Conservation (phyloP, 2,113 vertebrate genomes). For the Anser brachyrhynchus region DNA sequence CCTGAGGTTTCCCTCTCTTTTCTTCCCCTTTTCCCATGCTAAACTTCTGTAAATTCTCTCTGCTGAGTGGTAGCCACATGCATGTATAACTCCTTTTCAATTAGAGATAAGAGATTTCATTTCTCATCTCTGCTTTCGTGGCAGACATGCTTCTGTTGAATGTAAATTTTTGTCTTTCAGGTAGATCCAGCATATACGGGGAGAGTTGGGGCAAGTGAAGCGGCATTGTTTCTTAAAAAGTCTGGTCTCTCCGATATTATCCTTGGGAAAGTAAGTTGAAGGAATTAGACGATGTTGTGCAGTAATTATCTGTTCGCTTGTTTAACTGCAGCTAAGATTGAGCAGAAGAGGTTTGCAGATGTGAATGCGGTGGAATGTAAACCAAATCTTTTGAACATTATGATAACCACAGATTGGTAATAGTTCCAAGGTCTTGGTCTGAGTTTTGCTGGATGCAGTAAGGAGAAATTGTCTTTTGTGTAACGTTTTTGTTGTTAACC, state of each 20-base stretch:
- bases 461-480: neutral
- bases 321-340: neutral
- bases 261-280: constrained; percentile 90
- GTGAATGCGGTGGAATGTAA: neutral
- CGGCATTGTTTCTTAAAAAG: constrained; percentile 95
- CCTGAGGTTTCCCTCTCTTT: neutral
- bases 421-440: neutral
- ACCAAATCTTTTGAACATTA: neutral
- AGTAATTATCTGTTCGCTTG: neutral
- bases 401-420: neutral
- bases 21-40: neutral
- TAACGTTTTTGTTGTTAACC: neutral
- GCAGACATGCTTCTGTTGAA: neutral
- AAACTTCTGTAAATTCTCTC: neutral
- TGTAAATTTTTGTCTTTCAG: constrained; percentile 66
- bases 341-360: neutral
- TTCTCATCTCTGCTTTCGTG: neutral
- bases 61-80: neutral
- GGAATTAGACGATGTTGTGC: neutral
- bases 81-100: neutral
- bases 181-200: constrained; percentile 93
- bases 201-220: constrained; percentile 91
- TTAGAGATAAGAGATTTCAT: neutral
- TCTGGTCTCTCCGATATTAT: constrained; percentile 91
- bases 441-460: neutral